Evolutionary conservation across 1,140 invertebrate species (phyloP).

Genomic region (Drosophila triauraria): DNA sequence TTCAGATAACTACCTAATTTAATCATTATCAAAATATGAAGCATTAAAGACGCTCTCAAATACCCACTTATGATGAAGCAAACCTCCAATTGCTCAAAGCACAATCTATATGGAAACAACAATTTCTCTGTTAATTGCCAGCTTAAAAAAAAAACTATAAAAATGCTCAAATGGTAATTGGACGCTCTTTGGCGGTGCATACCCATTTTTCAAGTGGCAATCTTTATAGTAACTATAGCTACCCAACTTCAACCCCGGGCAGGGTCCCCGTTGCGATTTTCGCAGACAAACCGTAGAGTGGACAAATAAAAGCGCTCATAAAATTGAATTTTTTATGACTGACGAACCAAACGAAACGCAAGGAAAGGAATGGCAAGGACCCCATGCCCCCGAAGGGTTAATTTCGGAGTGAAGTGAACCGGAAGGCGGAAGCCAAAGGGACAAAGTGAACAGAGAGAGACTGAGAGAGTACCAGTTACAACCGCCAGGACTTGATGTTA

Average conservation of each 20-base stretch:
- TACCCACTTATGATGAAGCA: no score
- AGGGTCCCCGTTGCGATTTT: constrained; percentile 14
- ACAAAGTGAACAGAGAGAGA: constrained; percentile 15
- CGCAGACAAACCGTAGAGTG: constrained; percentile 55
- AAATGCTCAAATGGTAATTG: constrained; percentile 16
- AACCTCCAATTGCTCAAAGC: not conserved
- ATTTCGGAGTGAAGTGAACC: constrained; percentile 30
- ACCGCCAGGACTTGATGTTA: constrained; percentile 42
- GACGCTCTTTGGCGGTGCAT: constrained; percentile 9
- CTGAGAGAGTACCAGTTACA: constrained; percentile 38
- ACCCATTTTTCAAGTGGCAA: constrained; percentile 16
- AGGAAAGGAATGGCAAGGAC: constrained; percentile 44
- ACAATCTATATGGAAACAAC: no score
- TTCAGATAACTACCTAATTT: no score
- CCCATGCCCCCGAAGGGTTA: constrained; percentile 15
- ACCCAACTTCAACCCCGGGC: constrained; percentile 7
- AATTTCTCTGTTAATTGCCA: constrained; percentile 1
- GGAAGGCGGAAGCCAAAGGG: constrained; percentile 33
- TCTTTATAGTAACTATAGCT: constrained; percentile 24
- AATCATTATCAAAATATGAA: no score
- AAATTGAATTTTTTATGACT: constrained; percentile 84
- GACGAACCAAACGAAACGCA: constrained; percentile 40
- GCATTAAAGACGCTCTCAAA: no score
- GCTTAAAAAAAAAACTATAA: constrained; percentile 4
- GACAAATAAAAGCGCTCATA: constrained; percentile 80